Conservation (phyloP, 2,113 vertebrate genomes). For the Indri indri region DNA sequence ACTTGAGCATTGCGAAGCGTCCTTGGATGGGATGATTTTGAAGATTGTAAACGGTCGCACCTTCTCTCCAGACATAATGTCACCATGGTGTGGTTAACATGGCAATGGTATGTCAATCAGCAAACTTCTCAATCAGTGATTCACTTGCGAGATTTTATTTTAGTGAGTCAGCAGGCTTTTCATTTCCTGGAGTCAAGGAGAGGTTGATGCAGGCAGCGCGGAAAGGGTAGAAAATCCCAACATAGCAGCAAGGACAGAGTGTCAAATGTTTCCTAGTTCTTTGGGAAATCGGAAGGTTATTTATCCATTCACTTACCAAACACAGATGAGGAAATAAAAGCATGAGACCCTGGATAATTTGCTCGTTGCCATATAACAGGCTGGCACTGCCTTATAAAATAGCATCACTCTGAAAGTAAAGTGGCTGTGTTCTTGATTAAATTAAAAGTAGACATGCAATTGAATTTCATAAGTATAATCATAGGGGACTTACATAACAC, state of each 20-base stretch:
- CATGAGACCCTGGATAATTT: not conserved
- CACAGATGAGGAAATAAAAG: not conserved
- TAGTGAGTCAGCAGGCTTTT: slow-evolving; percentile 12
- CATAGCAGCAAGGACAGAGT: not conserved
- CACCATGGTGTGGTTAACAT: not conserved
- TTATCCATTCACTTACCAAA: not conserved
- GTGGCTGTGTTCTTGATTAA: not conserved
- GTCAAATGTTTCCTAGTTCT: not conserved
- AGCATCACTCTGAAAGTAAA: not conserved
- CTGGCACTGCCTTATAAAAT: not conserved
- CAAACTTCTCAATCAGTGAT: not conserved
- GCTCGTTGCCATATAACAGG: not conserved
- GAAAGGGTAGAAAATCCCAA: not conserved
- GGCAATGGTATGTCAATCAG: not conserved
- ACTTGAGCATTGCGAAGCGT: not conserved
- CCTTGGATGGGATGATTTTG: not conserved
- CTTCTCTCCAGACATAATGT: slow-evolving; percentile 47
- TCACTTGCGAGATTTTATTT: not conserved
- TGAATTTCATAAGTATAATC: not conserved
- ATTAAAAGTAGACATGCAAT: not conserved
- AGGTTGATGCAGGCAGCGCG: not conserved
- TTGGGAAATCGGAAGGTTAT: not conserved
- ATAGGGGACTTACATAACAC: not conserved
- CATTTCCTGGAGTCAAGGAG: not conserved
- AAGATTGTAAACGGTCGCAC: not conserved